Percentiles rank a stretch among this genome's conserved stretches.
These are phyloP conservation scores for Cylas formicarius DNA, from an alignment of 1,140 invertebrate genomes.

Conservation along the genomic window DNA sequence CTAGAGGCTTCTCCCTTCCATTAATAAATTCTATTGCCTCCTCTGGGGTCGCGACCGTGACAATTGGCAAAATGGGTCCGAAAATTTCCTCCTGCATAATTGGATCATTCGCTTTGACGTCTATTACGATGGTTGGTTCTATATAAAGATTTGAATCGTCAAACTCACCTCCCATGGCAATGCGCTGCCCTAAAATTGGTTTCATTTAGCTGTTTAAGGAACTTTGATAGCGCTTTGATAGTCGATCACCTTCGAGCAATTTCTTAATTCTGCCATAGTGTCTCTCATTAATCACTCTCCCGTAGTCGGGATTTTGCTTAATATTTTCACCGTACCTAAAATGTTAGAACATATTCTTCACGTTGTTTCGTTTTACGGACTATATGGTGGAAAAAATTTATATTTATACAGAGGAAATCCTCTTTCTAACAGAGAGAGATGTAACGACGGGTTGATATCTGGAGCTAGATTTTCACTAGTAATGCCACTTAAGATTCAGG, in stretches of 20 bases:
- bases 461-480: too few relatives aligned
- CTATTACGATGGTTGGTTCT: conserved; percentile 71
- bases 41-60: conserved; percentile 70
- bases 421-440: too few relatives aligned
- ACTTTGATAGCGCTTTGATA: conserved; percentile 26
- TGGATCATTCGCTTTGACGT: conserved; percentile 60
- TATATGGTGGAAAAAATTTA: too few relatives aligned
- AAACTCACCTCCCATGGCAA: conserved; percentile 69
- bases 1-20: conserved; percentile 56
- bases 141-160: conserved; percentile 71
- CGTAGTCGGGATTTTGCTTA: conserved; percentile 72
- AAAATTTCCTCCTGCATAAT: conserved; percentile 94
- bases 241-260: conserved; percentile 48
- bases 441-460: too few relatives aligned
- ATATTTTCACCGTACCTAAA: conserved; percentile 65
- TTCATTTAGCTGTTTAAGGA: too few relatives aligned
- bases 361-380: too few relatives aligned
- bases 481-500: too few relatives aligned
- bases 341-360: too few relatives aligned
- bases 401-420: too few relatives aligned
- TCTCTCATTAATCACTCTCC: conserved; percentile 76
- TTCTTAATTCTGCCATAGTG: conserved; percentile 54
- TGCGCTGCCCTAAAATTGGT: conserved; percentile 46
- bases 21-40: conserved; percentile 88
- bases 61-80: conserved; percentile 86